phyloP scores from a whole-genome alignment of 2,113 vertebrate species.

The Phylloscopus trochiloides region DNA sequence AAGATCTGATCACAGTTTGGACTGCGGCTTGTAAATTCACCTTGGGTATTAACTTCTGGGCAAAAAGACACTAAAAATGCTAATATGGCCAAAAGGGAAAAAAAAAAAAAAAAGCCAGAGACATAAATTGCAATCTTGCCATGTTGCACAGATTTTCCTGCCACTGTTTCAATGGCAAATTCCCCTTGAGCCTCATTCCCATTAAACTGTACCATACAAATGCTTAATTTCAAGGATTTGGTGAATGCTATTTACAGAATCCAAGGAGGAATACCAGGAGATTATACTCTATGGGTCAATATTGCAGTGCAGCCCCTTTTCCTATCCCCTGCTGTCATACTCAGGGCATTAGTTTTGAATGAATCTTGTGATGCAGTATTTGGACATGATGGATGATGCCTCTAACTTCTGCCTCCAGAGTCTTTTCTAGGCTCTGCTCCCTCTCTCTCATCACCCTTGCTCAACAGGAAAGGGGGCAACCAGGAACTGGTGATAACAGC shows the following conservation, averaged over 20 bases:
- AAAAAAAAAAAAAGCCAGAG: neutral
- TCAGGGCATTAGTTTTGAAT: neutral
- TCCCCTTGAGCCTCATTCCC: neutral
- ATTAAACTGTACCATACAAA: neutral
- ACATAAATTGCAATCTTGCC: neutral
- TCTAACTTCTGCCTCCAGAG: neutral
- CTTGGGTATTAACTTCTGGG: conserved; percentile 62
- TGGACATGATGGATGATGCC: neutral
- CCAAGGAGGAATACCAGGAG: neutral
- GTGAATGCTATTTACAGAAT: neutral
- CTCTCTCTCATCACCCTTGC: neutral
- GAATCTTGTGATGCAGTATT: neutral
- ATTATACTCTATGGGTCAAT: neutral
- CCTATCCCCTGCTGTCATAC: neutral
- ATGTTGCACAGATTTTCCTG: neutral
- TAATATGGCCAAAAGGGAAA: neutral
- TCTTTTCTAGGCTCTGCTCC: neutral
- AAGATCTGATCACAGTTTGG: conserved; percentile 67
- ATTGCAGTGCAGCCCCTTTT: neutral
- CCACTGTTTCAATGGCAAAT: neutral
- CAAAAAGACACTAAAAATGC: conserved; percentile 46
- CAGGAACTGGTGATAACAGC: neutral
- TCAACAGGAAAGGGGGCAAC: neutral
- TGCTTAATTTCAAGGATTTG: neutral
- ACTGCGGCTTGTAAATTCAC: conserved; percentile 64